Evolutionary conservation across 2,113 vertebrate genomes (phyloP).

Genomic region (Phycodurus eques): DNA sequence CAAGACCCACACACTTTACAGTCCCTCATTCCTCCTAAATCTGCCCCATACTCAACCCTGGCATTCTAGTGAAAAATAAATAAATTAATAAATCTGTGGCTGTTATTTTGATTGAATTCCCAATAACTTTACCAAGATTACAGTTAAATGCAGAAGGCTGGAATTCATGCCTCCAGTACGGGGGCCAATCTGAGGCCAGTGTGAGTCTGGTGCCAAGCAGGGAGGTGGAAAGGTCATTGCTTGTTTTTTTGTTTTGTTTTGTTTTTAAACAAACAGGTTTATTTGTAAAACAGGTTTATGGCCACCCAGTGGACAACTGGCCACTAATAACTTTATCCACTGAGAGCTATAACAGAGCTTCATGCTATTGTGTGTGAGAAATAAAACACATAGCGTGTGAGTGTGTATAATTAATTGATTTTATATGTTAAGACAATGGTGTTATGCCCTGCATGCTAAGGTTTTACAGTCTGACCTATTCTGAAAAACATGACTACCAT

Average conservation of each 20-base stretch:
- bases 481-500: conserved; percentile 6
- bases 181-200: conserved; percentile 38
- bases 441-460: conserved; percentile 1
- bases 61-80: conserved; percentile 64
- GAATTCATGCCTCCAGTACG: conserved; percentile 27
- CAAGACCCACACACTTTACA: conserved; percentile 18
- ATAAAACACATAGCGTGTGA: background rate
- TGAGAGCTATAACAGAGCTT: conserved; percentile 34
- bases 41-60: conserved; percentile 50
- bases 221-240: conserved; percentile 41
- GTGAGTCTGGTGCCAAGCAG: conserved; percentile 43
- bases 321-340: conserved; percentile 54
- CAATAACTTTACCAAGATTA: conserved; percentile 54
- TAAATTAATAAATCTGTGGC: conserved; percentile 29
- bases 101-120: conserved; percentile 67
- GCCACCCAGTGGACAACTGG: conserved; percentile 53
- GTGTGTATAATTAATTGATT: conserved; percentile 22
- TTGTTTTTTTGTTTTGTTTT: conserved; percentile 25
- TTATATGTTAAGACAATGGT: conserved; percentile 14
- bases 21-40: conserved; percentile 6
- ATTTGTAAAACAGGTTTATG: conserved; percentile 52
- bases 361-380: conserved; percentile 2
- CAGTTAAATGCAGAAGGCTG: conserved; percentile 43
- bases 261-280: too few species aligned
- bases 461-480: background rate